phyloP scores from a whole-genome alignment of 2,113 vertebrate species.

The Lasiurus cinereus region DNA sequence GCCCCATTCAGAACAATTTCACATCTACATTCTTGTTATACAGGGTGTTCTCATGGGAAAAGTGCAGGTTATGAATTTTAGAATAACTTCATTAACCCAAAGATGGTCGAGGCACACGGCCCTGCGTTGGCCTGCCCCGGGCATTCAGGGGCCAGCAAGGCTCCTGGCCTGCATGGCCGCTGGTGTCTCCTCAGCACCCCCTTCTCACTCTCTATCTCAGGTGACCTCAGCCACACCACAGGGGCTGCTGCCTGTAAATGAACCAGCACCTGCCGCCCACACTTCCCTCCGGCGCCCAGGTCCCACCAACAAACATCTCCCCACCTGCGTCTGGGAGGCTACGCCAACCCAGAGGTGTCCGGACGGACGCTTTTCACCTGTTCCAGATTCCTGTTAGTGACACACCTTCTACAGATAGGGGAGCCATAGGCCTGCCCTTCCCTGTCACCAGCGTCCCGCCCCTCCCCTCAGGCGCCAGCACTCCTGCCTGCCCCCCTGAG shows the following conservation, averaged over 20 bases:
- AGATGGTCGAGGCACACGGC: not conserved
- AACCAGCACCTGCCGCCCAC: not conserved
- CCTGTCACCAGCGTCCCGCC: no score
- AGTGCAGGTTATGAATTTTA: not conserved
- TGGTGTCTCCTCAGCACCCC: not conserved
- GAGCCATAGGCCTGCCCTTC: not conserved
- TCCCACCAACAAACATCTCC: not conserved
- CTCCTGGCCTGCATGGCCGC: not conserved
- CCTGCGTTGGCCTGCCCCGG: no score
- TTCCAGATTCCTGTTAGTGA: not conserved
- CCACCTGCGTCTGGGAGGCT: not conserved
- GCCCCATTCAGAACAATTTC: not conserved
- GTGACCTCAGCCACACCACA: not conserved
- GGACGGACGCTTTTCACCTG: not conserved
- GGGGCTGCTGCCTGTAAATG: no score
- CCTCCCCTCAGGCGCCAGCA: not conserved
- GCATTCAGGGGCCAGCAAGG: no score
- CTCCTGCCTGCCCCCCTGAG: accelerated
- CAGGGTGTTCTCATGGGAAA: not conserved
- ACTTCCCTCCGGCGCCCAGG: not conserved
- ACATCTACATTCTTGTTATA: not conserved
- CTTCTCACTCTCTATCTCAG: not conserved
- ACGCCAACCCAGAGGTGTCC: accelerated
- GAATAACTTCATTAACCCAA: not conserved
- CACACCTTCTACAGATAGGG: accelerated